phyloP scores from a whole-genome alignment of 2,113 vertebrate genomes.

The Pseudorasbora parva region DNA sequence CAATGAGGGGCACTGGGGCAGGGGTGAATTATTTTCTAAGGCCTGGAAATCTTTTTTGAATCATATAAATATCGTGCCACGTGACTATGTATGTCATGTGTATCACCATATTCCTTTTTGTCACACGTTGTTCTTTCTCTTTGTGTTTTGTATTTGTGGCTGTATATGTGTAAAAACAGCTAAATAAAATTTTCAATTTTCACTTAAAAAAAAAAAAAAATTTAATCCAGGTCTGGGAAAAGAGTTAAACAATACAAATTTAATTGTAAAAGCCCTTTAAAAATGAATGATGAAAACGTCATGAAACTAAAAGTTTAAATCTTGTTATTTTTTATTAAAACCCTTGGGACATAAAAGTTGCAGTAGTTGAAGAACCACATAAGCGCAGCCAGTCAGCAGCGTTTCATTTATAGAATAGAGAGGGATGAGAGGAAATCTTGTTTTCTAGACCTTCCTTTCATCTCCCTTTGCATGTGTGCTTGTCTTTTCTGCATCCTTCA shows the following conservation, averaged over 20 bases:
- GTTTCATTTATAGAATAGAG: not conserved
- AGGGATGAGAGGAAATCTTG: not conserved
- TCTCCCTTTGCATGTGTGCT: constrained; percentile 25
- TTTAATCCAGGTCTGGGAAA: too few relatives aligned
- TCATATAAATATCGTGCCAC: too few relatives aligned
- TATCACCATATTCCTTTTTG: too few relatives aligned
- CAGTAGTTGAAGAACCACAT: not conserved
- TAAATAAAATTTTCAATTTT: too few relatives aligned
- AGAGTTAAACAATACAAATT: not conserved
- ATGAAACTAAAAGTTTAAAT: not conserved
- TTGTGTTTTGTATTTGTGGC: too few relatives aligned
- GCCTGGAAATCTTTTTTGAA: too few relatives aligned
- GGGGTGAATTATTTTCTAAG: too few relatives aligned
- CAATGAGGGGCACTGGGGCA: too few relatives aligned
- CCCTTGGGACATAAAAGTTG: not conserved
- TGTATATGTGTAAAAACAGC: too few relatives aligned
- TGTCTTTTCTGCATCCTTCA: constrained; percentile 47
- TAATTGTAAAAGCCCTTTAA: not conserved
- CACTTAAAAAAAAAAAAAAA: too few relatives aligned
- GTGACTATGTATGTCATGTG: too few relatives aligned
- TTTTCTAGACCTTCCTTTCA: constrained; percentile 21
- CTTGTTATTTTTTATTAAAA: not conserved
- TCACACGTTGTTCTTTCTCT: too few relatives aligned
- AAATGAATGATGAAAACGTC: not conserved
- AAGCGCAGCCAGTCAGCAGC: not conserved